These are phyloP conservation scores for Eutolmus rufibarbis DNA, from an alignment of 2,888 invertebrate species.

Conservation along the genomic window DNA sequence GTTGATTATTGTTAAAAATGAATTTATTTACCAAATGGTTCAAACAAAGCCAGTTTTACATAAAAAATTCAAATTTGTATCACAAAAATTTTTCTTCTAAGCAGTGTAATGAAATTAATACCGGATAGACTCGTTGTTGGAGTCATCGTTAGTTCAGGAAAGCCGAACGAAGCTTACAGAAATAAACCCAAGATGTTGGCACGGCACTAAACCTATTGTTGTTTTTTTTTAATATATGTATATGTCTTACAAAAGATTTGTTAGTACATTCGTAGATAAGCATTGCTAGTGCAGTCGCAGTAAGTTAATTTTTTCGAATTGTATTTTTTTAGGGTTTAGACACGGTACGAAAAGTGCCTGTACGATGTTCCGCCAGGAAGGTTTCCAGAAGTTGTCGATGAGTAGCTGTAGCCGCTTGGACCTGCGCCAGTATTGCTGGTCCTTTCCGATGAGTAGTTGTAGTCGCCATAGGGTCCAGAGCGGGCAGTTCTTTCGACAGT, in stretches of 20 bases:
- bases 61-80: constrained; percentile 21
- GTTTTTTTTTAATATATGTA: background rate
- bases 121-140: background rate
- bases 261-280: constrained; percentile 33
- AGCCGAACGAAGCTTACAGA: constrained; percentile 13
- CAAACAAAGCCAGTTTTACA: constrained; percentile 29
- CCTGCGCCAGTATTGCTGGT: constrained; percentile 74
- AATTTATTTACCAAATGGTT: constrained; percentile 25
- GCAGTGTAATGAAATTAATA: constrained; percentile 27
- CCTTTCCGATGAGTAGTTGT: constrained; percentile 79
- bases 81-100: constrained; percentile 35
- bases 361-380: constrained; percentile 83
- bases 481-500: constrained; percentile 74
- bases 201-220: background rate
- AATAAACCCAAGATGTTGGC: background rate
- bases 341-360: constrained; percentile 87
- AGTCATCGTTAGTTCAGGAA: background rate
- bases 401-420: constrained; percentile 86
- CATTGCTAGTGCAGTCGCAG: constrained; percentile 26
- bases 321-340: constrained; percentile 65
- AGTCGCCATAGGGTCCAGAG: constrained; percentile 75
- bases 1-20: background rate
- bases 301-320: constrained; percentile 12
- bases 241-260: constrained; percentile 26
- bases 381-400: constrained; percentile 78